Evolutionary conservation across 1,140 invertebrate genomes (phyloP).

Genomic region (Ceratina japonica): DNA sequence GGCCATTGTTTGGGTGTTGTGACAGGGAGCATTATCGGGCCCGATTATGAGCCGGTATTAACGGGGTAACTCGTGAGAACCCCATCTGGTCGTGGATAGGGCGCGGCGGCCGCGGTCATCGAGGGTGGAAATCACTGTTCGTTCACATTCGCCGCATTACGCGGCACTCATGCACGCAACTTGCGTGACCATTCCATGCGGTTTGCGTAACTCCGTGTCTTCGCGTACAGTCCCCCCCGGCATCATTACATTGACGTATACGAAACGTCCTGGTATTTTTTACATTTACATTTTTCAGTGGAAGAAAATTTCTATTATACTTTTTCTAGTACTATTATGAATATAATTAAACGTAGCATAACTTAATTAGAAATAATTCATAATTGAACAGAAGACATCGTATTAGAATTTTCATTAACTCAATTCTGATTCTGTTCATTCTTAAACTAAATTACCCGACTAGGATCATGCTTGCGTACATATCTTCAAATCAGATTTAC

Average conservation of each 20-base stretch:
- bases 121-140: constrained; percentile 77
- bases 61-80: constrained; percentile 72
- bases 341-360: too few relatives aligned
- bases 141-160: constrained; percentile 64
- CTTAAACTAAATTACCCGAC: too few relatives aligned
- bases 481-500: neutral
- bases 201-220: constrained; percentile 30
- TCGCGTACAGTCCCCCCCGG: constrained; percentile 11
- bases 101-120: constrained; percentile 62
- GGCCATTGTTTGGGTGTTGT: constrained; percentile 62
- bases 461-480: neutral
- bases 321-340: neutral
- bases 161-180: constrained; percentile 71
- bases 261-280: neutral
- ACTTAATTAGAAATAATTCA: too few relatives aligned
- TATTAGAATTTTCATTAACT: too few relatives aligned
- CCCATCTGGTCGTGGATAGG: constrained; percentile 70
- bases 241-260: neutral
- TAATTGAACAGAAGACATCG: too few relatives aligned
- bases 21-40: constrained; percentile 62
- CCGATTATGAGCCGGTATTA: constrained; percentile 68
- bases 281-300: too few relatives aligned
- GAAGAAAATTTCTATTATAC: neutral
- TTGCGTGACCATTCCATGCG: constrained; percentile 68
- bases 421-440: too few relatives aligned